These are phyloP conservation scores for Actenoides hombroni DNA, from an alignment of 2,113 vertebrate genomes.

Conservation along the genomic window DNA sequence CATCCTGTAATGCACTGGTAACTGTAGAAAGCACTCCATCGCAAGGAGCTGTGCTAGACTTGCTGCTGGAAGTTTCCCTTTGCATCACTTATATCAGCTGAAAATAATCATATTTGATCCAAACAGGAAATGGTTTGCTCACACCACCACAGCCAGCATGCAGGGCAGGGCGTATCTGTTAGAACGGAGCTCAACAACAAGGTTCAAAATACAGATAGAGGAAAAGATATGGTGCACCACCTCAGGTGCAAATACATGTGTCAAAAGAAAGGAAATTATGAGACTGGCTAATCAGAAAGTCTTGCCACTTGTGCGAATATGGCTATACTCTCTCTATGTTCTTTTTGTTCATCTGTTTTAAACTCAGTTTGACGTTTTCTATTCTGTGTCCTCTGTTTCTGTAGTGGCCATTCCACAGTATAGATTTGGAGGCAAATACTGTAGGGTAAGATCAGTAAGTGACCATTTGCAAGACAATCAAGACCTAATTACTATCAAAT, in stretches of 20 bases:
- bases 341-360: background rate
- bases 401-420: background rate
- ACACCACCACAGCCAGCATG: background rate
- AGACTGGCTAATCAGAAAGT: background rate
- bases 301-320: background rate
- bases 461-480: background rate
- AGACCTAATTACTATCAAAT: background rate
- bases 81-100: conserved; percentile 18
- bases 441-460: background rate
- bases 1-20: background rate
- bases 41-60: conserved; percentile 46
- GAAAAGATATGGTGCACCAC: background rate
- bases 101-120: conserved; percentile 48
- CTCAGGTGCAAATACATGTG: background rate
- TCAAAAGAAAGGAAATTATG: background rate
- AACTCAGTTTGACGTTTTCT: background rate
- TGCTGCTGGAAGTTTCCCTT: conserved; percentile 57
- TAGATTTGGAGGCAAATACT: background rate
- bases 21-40: background rate
- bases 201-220: conserved; percentile 31
- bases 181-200: background rate
- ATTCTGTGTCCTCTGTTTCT: background rate
- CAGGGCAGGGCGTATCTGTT: conserved; percentile 14
- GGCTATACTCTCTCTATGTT: background rate
- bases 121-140: conserved; percentile 54